Conservation (phyloP, 2,888 invertebrate species). For the Chrysina gloriosa region DNA sequence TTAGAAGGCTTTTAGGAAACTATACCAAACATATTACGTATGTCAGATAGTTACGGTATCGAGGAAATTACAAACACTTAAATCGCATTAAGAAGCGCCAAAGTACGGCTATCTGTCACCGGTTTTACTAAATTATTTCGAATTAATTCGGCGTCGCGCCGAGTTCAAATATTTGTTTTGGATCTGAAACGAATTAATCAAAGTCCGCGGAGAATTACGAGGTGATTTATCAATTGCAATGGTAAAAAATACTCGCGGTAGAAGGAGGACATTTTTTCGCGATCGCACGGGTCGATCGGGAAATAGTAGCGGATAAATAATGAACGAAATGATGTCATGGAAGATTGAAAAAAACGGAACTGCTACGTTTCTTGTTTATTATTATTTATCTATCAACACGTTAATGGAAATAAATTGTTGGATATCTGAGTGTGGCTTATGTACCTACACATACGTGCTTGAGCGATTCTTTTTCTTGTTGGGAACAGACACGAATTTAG, state of each 20-base stretch:
- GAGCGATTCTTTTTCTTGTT: not conserved
- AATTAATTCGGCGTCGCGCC: constrained; percentile 4
- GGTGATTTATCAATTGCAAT: constrained; percentile 7
- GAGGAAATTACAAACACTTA: not conserved
- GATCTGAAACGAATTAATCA: constrained; percentile 23
- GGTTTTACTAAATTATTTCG: constrained; percentile 9
- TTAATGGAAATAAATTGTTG: not conserved
- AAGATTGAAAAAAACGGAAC: not conserved
- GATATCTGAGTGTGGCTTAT: not conserved
- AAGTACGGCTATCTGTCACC: not conserved
- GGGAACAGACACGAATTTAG: not conserved
- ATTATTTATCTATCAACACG: constrained; percentile 8
- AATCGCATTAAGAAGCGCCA: not conserved
- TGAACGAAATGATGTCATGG: not conserved
- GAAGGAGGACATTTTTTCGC: constrained; percentile 1
- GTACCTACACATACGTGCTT: not conserved
- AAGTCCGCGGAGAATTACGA: constrained; percentile 14
- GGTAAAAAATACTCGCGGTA: not conserved
- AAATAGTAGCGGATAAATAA: not conserved
- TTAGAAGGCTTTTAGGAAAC: not conserved
- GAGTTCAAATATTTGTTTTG: constrained; percentile 20
- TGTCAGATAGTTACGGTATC: not conserved
- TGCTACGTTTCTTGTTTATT: not conserved
- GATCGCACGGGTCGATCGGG: not conserved
- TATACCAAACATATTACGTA: not conserved